Evolutionary conservation across 2,888 invertebrate species (phyloP).

Genomic region (Hypselothyrea guttata): DNA sequence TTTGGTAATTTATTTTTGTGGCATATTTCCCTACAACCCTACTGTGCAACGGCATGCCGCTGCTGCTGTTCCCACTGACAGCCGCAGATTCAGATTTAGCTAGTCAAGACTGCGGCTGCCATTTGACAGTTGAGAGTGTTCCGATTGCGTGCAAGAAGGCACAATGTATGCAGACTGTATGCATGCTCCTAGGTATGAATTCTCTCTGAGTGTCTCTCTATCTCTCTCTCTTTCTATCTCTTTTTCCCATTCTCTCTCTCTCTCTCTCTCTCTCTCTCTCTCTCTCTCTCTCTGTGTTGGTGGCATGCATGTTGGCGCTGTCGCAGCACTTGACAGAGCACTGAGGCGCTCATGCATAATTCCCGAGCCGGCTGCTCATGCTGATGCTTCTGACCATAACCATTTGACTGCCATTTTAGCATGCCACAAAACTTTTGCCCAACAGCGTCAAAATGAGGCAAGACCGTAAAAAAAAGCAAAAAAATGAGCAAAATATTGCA

Average conservation of each 20-base stretch:
- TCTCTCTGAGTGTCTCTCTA: slow-evolving; percentile 4
- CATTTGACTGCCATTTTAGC: slow-evolving; percentile 50
- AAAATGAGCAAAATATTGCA: background rate
- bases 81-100: background rate
- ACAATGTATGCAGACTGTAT: slow-evolving; percentile 6
- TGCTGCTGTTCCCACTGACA: background rate
- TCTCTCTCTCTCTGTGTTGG: background rate
- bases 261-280: slow-evolving; percentile 1
- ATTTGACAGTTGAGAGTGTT: slow-evolving; percentile 45
- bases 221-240: background rate
- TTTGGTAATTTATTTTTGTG: too few relatives aligned
- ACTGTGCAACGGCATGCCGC: background rate
- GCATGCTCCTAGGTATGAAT: background rate
- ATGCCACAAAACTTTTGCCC: slow-evolving; percentile 47
- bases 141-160: slow-evolving; percentile 40
- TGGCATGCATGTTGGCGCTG: slow-evolving; percentile 2
- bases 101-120: slow-evolving; percentile 1
- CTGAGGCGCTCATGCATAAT: slow-evolving; percentile 67
- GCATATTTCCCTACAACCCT: too few relatives aligned
- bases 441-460: slow-evolving; percentile 8
- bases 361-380: slow-evolving; percentile 28
- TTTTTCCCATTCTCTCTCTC: too few relatives aligned
- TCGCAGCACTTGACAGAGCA: slow-evolving; percentile 43
- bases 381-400: slow-evolving; percentile 39
- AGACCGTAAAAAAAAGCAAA: background rate